These are phyloP conservation scores for Leptinotarsa juncta DNA, from an alignment of 2,888 invertebrate genomes.

Conservation along the genomic window DNA sequence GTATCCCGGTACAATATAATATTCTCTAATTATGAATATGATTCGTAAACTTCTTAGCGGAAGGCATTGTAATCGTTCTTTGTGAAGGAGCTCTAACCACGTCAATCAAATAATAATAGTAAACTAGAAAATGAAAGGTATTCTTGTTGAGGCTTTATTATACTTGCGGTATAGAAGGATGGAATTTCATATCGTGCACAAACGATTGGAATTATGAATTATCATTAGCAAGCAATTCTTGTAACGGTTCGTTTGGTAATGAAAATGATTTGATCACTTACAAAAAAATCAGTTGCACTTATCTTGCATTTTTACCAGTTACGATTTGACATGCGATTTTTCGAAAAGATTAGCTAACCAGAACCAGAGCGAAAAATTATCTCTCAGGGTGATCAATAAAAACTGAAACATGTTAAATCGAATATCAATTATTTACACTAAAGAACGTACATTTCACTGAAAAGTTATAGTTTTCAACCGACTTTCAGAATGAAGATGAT, in stretches of 20 bases:
- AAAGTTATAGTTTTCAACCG: no score
- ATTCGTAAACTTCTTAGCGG: conserved; percentile 45
- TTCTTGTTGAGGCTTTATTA: conserved; percentile 33
- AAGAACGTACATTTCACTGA: no score
- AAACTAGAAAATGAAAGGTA: conserved; percentile 44
- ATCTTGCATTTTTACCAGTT: no score
- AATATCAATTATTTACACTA: no score
- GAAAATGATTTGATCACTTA: neutral
- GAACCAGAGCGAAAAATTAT: no score
- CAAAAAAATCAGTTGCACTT: no score
- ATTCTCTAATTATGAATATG: conserved; percentile 56
- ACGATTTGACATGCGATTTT: no score
- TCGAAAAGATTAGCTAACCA: no score
- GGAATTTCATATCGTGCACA: conserved; percentile 8
- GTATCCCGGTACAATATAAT: conserved; percentile 50
- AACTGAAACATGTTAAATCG: no score
- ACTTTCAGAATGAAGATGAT: no score
- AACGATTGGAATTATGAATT: conserved; percentile 11
- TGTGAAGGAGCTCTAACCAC: conserved; percentile 39
- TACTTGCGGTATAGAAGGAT: conserved; percentile 11
- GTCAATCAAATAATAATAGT: conserved; percentile 48
- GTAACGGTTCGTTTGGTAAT: conserved; percentile 12
- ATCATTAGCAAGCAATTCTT: conserved; percentile 9
- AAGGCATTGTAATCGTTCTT: conserved; percentile 44
- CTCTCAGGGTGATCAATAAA: no score